A percentile compares a stretch with the other conserved stretches of the same genome.
These are phyloP conservation scores for Corynorhinus townsendii DNA, from an alignment of 2,113 vertebrate species.

Conservation along the genomic window DNA sequence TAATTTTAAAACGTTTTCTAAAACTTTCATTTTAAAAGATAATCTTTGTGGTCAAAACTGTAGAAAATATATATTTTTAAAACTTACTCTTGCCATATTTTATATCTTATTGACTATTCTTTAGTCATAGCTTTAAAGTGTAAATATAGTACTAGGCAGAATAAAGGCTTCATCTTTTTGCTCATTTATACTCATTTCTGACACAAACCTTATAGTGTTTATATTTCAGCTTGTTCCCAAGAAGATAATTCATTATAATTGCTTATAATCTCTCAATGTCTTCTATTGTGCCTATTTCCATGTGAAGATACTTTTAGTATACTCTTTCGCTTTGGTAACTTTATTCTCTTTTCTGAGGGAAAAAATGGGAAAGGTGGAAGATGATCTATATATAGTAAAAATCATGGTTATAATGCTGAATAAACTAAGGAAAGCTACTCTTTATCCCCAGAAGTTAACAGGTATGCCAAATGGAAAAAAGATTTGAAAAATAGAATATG, in stretches of 20 bases:
- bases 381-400: background rate
- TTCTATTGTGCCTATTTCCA: background rate
- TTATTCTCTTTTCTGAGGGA: background rate
- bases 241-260: background rate
- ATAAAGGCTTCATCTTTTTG: background rate
- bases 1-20: background rate
- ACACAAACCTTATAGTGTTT: background rate
- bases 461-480: background rate
- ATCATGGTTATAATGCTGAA: background rate
- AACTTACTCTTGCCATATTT: background rate
- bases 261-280: background rate
- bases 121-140: background rate
- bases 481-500: background rate
- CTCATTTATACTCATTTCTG: conserved; percentile 19
- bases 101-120: background rate
- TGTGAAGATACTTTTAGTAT: background rate
- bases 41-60: background rate
- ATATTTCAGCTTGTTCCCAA: background rate
- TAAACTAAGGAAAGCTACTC: background rate
- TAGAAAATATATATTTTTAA: conserved; percentile 1
- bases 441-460: background rate
- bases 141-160: background rate
- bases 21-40: conserved; percentile 37
- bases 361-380: background rate
- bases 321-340: background rate